These are phyloP conservation scores for Rhincodon typus DNA, from an alignment of 2,797 vertebrate genomes.

Conservation along the genomic window DNA sequence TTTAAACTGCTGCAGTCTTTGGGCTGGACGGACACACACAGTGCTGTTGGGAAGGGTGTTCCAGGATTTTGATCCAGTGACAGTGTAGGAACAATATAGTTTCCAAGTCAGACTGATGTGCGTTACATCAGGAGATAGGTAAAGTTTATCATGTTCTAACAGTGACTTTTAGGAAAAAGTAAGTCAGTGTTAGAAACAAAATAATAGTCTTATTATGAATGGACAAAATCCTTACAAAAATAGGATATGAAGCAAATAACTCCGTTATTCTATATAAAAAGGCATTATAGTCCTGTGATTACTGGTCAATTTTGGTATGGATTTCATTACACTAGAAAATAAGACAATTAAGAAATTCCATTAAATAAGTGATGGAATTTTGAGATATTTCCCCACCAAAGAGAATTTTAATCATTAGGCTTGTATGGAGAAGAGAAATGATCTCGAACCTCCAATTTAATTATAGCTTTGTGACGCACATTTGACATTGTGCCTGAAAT, in stretches of 20 bases:
- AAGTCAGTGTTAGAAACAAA: no score
- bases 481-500: conserved; percentile 17
- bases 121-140: not conserved
- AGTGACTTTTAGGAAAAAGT: no score
- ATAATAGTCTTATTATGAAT: not conserved
- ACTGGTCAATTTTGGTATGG: not conserved
- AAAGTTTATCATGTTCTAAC: not conserved
- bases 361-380: not conserved
- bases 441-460: conserved; percentile 20
- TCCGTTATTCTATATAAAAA: not conserved
- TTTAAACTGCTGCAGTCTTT: no score
- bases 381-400: not conserved
- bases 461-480: not conserved
- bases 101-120: no score
- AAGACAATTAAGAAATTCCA: not conserved
- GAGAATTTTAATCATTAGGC: not conserved
- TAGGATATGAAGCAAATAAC: not conserved
- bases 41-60: no score
- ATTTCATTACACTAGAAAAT: not conserved
- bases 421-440: not conserved
- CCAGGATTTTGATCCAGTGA: no score
- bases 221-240: not conserved
- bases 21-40: no score
- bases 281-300: not conserved
- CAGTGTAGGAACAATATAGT: no score